A percentile compares a stretch with the other conserved stretches of the same genome.
Conservation (phyloP, 2,888 invertebrate genomes). For the Conistra vaccinii region DNA sequence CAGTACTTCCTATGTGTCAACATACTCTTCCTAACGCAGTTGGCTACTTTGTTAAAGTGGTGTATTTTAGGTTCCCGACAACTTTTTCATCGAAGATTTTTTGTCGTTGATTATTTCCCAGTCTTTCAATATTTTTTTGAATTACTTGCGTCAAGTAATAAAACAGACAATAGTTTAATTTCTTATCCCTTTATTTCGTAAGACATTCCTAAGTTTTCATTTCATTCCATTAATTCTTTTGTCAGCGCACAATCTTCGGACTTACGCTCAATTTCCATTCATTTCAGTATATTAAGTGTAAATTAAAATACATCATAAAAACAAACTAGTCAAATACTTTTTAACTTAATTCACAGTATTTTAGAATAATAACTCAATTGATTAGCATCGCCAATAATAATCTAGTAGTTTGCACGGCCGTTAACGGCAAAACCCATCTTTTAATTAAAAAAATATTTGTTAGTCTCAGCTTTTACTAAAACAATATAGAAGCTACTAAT, state of each 20-base stretch:
- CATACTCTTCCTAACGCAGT: neutral
- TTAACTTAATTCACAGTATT: conserved; percentile 51
- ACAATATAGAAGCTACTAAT: conserved; percentile 40
- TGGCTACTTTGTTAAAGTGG: conserved; percentile 5
- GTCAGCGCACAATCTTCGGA: conserved; percentile 40
- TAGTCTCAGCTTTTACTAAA: conserved; percentile 51
- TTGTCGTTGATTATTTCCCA: neutral
- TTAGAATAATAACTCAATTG: conserved; percentile 44
- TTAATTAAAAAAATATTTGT: conserved; percentile 22
- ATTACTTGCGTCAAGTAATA: neutral
- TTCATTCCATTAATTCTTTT: conserved; percentile 42
- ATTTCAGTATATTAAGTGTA: conserved; percentile 41
- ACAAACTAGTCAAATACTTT: conserved; percentile 52
- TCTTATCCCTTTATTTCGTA: conserved; percentile 15
- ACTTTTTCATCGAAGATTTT: neutral
- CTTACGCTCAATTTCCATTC: conserved; percentile 34
- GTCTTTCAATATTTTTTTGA: neutral
- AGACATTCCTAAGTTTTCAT: conserved; percentile 40
- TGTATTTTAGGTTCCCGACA: neutral
- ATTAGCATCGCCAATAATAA: conserved; percentile 60
- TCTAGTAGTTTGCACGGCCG: conserved; percentile 51
- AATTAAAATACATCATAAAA: conserved; percentile 53
- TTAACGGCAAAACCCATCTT: conserved; percentile 31
- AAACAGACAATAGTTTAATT: neutral
- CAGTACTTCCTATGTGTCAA: neutral